Evolutionary conservation across 2,797 vertebrate genomes (phyloP).

Genomic region (Chloroceryle amazona): DNA sequence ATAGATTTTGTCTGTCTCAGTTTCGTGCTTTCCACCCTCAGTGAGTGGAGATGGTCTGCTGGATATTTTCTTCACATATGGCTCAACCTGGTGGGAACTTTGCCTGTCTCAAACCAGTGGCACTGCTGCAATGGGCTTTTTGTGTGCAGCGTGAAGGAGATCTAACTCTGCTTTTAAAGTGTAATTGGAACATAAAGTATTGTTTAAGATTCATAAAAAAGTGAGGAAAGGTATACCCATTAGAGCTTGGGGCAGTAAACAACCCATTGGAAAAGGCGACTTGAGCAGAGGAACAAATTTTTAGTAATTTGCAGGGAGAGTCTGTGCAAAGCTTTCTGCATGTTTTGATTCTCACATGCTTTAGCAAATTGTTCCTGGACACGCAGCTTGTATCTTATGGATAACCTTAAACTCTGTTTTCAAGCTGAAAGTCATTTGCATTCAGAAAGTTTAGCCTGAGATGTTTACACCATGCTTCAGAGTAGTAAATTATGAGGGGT

Average conservation of each 20-base stretch:
- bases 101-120: background rate
- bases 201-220: background rate
- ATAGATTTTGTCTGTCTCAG: rapidly evolving
- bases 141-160: background rate
- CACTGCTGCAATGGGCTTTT: background rate
- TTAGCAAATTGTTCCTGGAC: background rate
- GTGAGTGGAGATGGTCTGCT: background rate
- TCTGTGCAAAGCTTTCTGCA: background rate
- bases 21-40: background rate
- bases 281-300: background rate
- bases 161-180: background rate
- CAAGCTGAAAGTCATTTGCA: background rate
- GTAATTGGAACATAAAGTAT: background rate
- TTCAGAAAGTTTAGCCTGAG: background rate
- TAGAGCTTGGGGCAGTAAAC: background rate
- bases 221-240: background rate
- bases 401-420: background rate
- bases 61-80: background rate
- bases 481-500: background rate
- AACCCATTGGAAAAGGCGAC: rapidly evolving
- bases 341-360: background rate
- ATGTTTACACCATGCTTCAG: background rate
- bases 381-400: rapidly evolving
- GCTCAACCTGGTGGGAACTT: background rate
- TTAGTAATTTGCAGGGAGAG: background rate